Conservation (phyloP, 1,140 invertebrate species). For the Bicyclus anynana region DNA sequence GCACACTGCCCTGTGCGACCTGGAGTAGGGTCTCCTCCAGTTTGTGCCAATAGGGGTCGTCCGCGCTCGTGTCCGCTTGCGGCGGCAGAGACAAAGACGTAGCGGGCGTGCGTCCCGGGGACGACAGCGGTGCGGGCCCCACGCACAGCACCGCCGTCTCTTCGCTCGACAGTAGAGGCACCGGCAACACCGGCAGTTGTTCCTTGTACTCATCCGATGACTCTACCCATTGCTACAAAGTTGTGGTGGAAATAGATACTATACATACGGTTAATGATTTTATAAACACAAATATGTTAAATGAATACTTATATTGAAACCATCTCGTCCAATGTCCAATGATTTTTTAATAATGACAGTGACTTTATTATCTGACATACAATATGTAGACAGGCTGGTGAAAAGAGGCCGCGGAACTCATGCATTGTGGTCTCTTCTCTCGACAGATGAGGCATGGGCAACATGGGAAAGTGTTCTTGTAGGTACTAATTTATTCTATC, state of each 20-base stretch:
- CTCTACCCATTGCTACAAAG: slow-evolving; percentile 70
- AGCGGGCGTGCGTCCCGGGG: slow-evolving; percentile 69
- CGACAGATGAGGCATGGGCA: no score
- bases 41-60: slow-evolving; percentile 80
- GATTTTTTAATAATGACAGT: no score
- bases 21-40: slow-evolving; percentile 88
- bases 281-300: neutral
- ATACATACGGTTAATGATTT: neutral
- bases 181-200: slow-evolving; percentile 80
- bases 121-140: slow-evolving; percentile 71
- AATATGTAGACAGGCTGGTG: no score
- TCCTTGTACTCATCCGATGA: slow-evolving; percentile 71
- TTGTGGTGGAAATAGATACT: neutral
- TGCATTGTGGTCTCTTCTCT: no score
- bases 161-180: slow-evolving; percentile 83
- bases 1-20: slow-evolving; percentile 82
- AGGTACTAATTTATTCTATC: no score
- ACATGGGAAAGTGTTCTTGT: no score
- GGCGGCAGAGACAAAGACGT: slow-evolving; percentile 46
- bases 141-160: slow-evolving; percentile 82
- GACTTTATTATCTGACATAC: neutral
- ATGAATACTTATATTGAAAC: slow-evolving; percentile 4
- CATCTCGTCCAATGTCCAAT: neutral
- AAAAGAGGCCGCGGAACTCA: no score
- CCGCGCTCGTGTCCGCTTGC: slow-evolving; percentile 20